Base-by-base conservation (phyloP, 2,888 invertebrate species). In the Tridacna crocea region DNA sequence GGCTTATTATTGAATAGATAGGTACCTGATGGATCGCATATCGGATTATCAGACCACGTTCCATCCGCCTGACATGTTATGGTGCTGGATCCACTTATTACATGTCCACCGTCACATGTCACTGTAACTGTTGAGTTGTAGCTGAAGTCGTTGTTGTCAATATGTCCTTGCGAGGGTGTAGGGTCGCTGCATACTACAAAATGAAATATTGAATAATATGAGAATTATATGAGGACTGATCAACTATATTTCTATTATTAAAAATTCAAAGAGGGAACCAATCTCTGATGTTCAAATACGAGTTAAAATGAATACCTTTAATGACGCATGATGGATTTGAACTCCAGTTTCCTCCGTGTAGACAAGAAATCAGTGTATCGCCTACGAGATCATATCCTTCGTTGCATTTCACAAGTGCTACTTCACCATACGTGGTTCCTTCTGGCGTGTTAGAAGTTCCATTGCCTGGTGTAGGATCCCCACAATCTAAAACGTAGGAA, bases 401-500 rank as follows among this genome's bases (percentile, higher is more conserved):
- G 8, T 22, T 13, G 24, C 72, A 72, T 11, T 13, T 51, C 22
- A 72, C 19, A 27, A 72, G 8, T 10, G 58, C 72, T 15, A 24
- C 48, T 66, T 65, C 36, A 4, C 68, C 77, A 51, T 58, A 77
- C 4, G 68, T 77, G 0, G 77, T 77, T 15, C 74, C 77, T 12
- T 63, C 13, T 3, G 72, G 22, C 12, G 51, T 24, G 11, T 19
- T 19, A 0, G 48, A 27, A 48, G 24, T 6, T 10, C 75, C 75
- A 46, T 80, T 72, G 0, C 19, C 24, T n/a, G 61, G 70, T 46
- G 65, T 27, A 12, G 61, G 55, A 10, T 51, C 46, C 24, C 80
- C 80, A 72, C 80, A 80, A 58, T 80, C 80, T 79, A 48, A 22
- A 72, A 58, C 6, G 36, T 36, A 2, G 8, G 2, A 36, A 36